Percentiles rank a stretch among this genome's conserved stretches.
Evolutionary conservation across 2,797 vertebrate genomes (phyloP).

Genomic region (Pangasius sanitwongsei): DNA sequence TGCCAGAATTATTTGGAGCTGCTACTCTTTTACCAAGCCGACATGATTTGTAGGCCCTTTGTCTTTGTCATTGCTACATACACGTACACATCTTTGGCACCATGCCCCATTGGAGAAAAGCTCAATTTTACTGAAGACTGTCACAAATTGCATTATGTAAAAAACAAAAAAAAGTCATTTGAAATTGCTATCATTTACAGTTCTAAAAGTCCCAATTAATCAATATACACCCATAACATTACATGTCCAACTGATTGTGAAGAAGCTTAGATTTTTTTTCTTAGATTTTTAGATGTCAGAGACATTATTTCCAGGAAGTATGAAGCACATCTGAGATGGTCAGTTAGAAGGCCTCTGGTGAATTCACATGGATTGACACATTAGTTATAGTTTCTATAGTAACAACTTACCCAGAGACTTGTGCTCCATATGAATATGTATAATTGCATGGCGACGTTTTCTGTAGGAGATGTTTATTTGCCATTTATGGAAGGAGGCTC

Average conservation of each 20-base stretch:
- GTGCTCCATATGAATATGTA: neutral
- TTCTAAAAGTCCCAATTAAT: neutral
- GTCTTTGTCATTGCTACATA: neutral
- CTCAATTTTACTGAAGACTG: neutral
- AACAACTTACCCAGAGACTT: neutral
- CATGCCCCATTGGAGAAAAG: neutral
- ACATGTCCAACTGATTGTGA: neutral
- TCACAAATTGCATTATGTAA: neutral
- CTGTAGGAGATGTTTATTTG: neutral
- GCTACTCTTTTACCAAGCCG: neutral
- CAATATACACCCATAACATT: neutral
- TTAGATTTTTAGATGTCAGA: neutral
- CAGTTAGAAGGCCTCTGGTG: neutral
- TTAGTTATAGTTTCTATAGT: neutral
- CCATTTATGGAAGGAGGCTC: neutral
- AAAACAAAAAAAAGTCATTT: neutral
- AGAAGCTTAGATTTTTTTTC: neutral
- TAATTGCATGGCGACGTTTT: neutral
- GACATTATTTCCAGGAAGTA: neutral
- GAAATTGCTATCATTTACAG: neutral
- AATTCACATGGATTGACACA: neutral
- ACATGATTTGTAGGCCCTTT: neutral
- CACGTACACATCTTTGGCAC: neutral
- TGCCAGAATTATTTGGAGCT: neutral
- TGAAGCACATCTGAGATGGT: neutral